Conservation (phyloP, 2,888 invertebrate species). For the Pristionchus mayeri region DNA sequence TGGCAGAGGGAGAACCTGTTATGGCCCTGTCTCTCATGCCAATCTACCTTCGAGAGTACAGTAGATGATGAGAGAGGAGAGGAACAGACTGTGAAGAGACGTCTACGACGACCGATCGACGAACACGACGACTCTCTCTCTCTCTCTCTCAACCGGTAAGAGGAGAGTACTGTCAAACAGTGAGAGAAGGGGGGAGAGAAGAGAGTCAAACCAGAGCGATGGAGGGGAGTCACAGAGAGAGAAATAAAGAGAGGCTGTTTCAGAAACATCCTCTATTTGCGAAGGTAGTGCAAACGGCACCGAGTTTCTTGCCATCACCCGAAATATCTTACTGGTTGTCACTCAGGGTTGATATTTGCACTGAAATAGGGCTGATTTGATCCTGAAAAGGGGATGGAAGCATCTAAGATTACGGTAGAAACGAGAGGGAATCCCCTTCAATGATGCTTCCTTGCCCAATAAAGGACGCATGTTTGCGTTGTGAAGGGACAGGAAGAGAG, state of each 20-base stretch:
- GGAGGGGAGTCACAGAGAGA: neutral
- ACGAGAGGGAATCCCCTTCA: neutral
- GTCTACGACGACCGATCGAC: neutral
- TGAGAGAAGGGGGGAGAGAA: neutral
- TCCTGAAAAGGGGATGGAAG: too few species aligned
- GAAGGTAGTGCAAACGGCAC: neutral
- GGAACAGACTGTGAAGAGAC: neutral
- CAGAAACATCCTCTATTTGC: neutral
- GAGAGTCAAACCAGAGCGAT: neutral
- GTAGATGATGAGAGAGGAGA: neutral
- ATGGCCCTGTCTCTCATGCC: neutral
- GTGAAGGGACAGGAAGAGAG: neutral
- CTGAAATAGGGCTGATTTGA: conserved; percentile 13
- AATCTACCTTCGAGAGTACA: neutral
- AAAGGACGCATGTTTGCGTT: neutral
- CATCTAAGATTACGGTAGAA: neutral
- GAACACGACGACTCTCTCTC: neutral
- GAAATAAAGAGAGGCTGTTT: neutral
- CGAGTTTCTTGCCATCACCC: neutral
- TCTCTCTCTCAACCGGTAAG: conserved; percentile 2
- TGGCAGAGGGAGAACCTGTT: conserved; percentile 37
- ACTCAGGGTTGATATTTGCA: neutral
- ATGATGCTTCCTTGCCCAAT: neutral
- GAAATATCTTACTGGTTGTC: neutral
- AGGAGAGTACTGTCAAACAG: neutral